Evolutionary conservation across 1,140 invertebrate genomes (phyloP).

Genomic region (Capitella teleta): DNA sequence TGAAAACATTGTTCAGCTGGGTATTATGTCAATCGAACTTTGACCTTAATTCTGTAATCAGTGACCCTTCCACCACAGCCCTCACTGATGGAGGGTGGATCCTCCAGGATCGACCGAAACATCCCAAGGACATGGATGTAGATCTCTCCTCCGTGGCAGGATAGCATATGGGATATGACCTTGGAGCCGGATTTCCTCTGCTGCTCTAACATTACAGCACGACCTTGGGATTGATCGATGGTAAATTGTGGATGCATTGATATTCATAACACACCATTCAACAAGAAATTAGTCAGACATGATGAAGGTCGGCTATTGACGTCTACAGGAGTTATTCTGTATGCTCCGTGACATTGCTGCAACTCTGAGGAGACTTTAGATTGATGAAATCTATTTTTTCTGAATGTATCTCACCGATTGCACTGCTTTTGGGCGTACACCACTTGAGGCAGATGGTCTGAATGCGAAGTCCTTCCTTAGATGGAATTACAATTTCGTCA

Average conservation of each 20-base stretch:
- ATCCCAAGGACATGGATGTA: conserved; percentile 86
- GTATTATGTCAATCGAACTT: not conserved
- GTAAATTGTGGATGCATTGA: not conserved
- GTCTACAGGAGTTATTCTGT: conserved; percentile 87
- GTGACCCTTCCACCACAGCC: conserved; percentile 83
- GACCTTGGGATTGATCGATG: conserved; percentile 3
- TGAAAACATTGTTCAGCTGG: conserved; percentile 9
- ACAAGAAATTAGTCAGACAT: conserved; percentile 88
- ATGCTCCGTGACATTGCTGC: conserved; percentile 69
- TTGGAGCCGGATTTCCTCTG: conserved; percentile 76
- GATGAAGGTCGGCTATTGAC: conserved; percentile 87
- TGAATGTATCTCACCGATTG: conserved; percentile 49
- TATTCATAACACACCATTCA: conserved; percentile 58
- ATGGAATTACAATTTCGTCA: conserved; percentile 13
- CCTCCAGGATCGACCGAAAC: conserved; percentile 75
- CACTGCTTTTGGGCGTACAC: conserved; percentile 78
- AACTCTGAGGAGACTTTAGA: conserved; percentile 23
- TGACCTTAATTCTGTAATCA: conserved; percentile 59
- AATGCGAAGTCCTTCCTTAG: conserved; percentile 56
- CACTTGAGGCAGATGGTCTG: conserved; percentile 80
- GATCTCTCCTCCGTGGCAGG: conserved; percentile 88
- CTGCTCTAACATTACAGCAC: conserved; percentile 88
- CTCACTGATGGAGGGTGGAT: conserved; percentile 88
- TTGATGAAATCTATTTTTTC: too few species aligned
- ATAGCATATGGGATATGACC: conserved; percentile 81